phyloP scores from a whole-genome alignment of 1,140 invertebrate species.

The Anthonomus grandis region DNA sequence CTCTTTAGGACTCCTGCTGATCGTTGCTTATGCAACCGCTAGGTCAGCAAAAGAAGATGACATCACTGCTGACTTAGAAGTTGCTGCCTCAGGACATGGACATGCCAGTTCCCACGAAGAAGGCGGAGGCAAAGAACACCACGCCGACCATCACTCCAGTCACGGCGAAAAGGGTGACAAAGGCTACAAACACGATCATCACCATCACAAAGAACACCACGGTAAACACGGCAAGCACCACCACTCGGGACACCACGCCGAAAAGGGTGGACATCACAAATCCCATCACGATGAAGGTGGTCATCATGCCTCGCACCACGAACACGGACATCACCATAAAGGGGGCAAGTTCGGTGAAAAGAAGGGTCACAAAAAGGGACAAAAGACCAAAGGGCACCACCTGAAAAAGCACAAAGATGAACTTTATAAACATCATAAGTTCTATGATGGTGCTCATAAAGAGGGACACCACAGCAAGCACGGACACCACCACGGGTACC shows the following conservation, averaged over 20 bases:
- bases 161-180: slow-evolving; percentile 66
- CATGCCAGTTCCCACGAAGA: slow-evolving; percentile 54
- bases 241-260: slow-evolving; percentile 66
- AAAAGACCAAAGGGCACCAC: slow-evolving; percentile 72
- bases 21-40: too few species aligned
- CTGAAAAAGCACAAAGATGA: slow-evolving; percentile 79
- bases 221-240: slow-evolving; percentile 70
- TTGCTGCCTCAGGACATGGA: slow-evolving; percentile 58
- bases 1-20: slow-evolving; percentile 31
- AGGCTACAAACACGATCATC: slow-evolving; percentile 63
- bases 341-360: slow-evolving; percentile 60
- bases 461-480: slow-evolving; percentile 67
- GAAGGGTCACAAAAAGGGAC: slow-evolving; percentile 69
- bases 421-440: slow-evolving; percentile 79
- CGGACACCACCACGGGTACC: slow-evolving; percentile 66
- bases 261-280: slow-evolving; percentile 71
- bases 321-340: slow-evolving; percentile 70
- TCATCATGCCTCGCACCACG: slow-evolving; percentile 67
- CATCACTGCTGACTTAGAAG: slow-evolving; percentile 47
- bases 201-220: slow-evolving; percentile 66
- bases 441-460: slow-evolving; percentile 74
- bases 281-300: slow-evolving; percentile 69
- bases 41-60: slow-evolving; percentile 49
- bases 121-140: slow-evolving; percentile 62
- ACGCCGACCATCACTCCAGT: slow-evolving; percentile 59